Conservation (phyloP, 64 coral and sea anemone species). For the Acropora tenuis region DNA sequence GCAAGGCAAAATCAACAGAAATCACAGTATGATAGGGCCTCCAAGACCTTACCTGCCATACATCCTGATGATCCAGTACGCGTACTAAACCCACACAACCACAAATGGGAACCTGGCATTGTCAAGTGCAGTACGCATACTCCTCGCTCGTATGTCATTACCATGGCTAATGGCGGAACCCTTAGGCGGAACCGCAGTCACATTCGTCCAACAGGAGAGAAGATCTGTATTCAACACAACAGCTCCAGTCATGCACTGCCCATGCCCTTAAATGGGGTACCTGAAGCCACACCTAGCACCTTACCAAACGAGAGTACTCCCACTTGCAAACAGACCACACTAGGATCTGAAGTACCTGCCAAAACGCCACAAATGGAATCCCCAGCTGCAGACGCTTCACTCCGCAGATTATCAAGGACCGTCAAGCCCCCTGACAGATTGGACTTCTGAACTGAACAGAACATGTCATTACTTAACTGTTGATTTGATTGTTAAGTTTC, state of each 20-base stretch:
- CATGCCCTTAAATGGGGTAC: not conserved
- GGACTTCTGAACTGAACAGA: no score
- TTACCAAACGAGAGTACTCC: not conserved
- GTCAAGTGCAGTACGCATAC: constrained; percentile 22
- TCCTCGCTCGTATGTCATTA: constrained; percentile 40
- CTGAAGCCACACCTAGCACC: not conserved
- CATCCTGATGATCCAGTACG: constrained; percentile 37
- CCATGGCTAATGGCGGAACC: not conserved
- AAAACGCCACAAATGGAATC: no score
- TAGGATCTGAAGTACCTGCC: not conserved
- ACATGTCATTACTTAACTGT: no score
- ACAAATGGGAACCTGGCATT: constrained; percentile 56
- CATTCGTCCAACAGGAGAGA: constrained; percentile 10
- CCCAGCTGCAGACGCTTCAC: not conserved
- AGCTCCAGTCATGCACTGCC: not conserved
- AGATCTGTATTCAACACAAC: not conserved
- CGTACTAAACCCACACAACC: constrained; percentile 35
- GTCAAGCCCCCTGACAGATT: not conserved
- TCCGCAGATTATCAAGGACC: not conserved
- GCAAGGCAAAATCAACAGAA: constrained; percentile 48
- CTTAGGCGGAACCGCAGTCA: not conserved
- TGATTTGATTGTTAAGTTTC: no score
- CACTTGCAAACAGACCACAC: not conserved
- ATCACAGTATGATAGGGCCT: constrained; percentile 33
- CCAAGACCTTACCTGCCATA: constrained; percentile 23